Evolutionary conservation across 1,140 invertebrate genomes (phyloP).

Genomic region (Cardiocondyla obscurior): DNA sequence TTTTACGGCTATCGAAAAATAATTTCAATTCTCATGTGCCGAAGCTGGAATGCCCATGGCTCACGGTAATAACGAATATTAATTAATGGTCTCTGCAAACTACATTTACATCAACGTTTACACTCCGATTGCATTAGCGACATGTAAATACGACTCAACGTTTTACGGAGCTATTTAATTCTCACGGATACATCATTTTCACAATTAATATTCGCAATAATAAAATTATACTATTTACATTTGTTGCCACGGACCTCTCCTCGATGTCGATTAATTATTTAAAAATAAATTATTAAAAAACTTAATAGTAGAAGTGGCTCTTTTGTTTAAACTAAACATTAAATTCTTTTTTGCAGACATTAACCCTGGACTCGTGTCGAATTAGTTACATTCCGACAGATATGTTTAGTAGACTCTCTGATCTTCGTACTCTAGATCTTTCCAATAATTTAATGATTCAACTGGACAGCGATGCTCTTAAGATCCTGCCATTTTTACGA

Average conservation of each 20-base stretch:
- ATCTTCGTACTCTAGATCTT: constrained; percentile 77
- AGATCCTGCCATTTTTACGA: constrained; percentile 57
- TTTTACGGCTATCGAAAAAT: constrained; percentile 76
- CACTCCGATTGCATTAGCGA: not conserved
- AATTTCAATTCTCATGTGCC: constrained; percentile 77
- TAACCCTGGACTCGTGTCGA: constrained; percentile 76
- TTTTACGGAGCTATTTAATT: not conserved
- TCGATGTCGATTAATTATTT: not conserved
- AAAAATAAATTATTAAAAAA: not conserved
- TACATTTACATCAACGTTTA: not conserved
- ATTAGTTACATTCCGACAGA: constrained; percentile 74
- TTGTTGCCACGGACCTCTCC: not conserved
- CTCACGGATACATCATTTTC: not conserved
- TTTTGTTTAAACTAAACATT: constrained; percentile 6
- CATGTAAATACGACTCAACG: not conserved
- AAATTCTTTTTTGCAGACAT: constrained; percentile 67
- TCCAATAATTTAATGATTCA: constrained; percentile 77
- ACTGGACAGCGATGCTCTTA: constrained; percentile 64
- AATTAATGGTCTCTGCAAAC: not conserved
- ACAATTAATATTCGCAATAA: not conserved
- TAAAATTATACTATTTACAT: constrained; percentile 4
- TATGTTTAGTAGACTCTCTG: constrained; percentile 73
- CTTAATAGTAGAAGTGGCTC: no score
- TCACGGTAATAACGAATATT: constrained; percentile 68
- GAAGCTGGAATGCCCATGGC: constrained; percentile 66